phyloP scores from a whole-genome alignment of 2,113 vertebrate species.

The Microtus richardsoni region DNA sequence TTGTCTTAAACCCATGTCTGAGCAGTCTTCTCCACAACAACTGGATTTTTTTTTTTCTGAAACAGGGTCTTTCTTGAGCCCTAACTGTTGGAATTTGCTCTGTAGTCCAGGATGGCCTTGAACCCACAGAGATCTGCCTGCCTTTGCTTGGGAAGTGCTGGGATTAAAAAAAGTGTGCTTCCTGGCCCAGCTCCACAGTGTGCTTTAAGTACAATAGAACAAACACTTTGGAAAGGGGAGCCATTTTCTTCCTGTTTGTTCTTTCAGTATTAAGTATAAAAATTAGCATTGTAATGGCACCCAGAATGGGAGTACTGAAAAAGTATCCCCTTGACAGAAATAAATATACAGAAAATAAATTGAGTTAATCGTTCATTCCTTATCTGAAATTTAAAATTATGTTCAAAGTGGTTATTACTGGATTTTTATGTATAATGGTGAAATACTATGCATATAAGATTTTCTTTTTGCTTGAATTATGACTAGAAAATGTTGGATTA shows the following conservation, averaged over 20 bases:
- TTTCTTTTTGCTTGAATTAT: slow-evolving; percentile 65
- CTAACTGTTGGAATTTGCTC: neutral
- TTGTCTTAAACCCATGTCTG: neutral
- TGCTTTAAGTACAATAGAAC: slow-evolving; percentile 79
- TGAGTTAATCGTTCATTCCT: slow-evolving; percentile 83
- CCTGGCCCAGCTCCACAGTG: slow-evolving; percentile 40
- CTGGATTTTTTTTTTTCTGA: no score
- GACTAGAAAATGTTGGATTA: slow-evolving; percentile 43
- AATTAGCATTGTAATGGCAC: slow-evolving; percentile 85
- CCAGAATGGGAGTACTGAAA: slow-evolving; percentile 80
- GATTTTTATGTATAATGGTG: slow-evolving; percentile 79
- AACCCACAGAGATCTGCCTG: neutral
- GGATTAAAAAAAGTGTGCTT: neutral
- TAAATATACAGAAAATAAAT: slow-evolving; percentile 83
- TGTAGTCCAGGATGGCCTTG: neutral
- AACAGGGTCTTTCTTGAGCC: neutral
- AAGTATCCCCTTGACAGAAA: slow-evolving; percentile 83
- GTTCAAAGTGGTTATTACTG: slow-evolving; percentile 63
- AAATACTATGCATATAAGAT: slow-evolving; percentile 75
- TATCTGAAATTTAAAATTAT: slow-evolving; percentile 83
- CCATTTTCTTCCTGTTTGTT: slow-evolving; percentile 79
- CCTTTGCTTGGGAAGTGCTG: neutral
- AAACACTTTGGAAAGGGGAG: slow-evolving; percentile 83
- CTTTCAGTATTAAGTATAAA: slow-evolving; percentile 78
- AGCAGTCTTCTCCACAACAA: neutral